Base-by-base conservation (phyloP, 2,888 invertebrate species). In the Pterostichus madidus region DNA sequence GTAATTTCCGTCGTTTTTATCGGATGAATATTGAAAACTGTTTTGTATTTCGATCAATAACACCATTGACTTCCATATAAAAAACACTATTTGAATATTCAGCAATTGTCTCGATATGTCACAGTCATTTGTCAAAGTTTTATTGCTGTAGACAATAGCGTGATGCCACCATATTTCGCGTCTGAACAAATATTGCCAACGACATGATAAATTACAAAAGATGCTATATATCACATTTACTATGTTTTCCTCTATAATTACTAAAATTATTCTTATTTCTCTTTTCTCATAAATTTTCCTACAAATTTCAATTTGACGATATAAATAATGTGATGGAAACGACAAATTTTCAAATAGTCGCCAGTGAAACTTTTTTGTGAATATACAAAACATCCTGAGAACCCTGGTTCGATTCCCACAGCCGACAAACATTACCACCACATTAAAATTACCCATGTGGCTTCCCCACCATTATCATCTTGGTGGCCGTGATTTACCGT, bases 61-160 rank as follows among this genome's bases (percentile, higher is more conserved):
- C 46, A 35, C 35, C 76, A 77, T 77, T 46, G 17, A 44, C 76
- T 77, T 35, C 11, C 17, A 77, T 56, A 77, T 56, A 24, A 24
- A 77, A 77, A 77, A 56, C 56, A 56, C 56, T 77, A 56, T 77
- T 77, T 52, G 56, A 77, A 77, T 56, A 77, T 77, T 77, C 53
- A 53, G 52, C 52, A 77, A 77, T 77, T 77, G 56, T 56, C 56
- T 77, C 56, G 56, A 56, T 56, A 56, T 77, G 76, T 77, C 76
- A 53, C 76, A 77, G 39, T 77, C 76, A 77, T 77, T 77, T 77
- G 56, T 77, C 76, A 77, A 77, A 53, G 24, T 77, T 77, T 56
- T 53, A 77, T 56, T 77, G 35, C 53, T 52, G 32, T 35, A 64
- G 64, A 64, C 64, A 64, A 64, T 64, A 35, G 64, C 64, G 64